A percentile compares a stretch with the other conserved stretches of the same genome.
Evolutionary conservation across 2,797 vertebrate species (phyloP).

Genomic region (Anguilla pacifica): DNA sequence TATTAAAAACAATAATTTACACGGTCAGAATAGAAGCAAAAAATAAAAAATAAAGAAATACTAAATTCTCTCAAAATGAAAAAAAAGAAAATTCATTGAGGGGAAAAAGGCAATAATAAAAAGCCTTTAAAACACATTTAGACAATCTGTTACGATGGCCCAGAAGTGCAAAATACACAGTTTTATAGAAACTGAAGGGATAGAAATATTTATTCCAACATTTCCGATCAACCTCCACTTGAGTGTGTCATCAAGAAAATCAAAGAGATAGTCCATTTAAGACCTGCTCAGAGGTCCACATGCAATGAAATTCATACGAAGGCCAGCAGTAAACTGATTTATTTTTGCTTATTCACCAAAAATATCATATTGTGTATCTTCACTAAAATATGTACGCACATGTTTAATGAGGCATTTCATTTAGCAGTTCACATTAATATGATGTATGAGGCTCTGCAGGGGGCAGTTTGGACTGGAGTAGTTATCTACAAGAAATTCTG

Average conservation of each 20-base stretch:
- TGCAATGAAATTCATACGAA: background rate
- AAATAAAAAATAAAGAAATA: background rate
- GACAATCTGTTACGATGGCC: background rate
- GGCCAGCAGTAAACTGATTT: background rate
- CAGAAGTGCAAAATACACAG: background rate
- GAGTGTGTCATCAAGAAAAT: background rate
- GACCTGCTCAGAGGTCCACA: background rate
- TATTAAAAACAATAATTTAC: background rate
- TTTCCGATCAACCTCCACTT: background rate
- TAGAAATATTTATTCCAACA: background rate
- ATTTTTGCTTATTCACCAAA: background rate
- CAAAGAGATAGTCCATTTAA: background rate
- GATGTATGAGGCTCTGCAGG: background rate
- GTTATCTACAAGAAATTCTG: background rate
- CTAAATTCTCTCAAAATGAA: background rate
- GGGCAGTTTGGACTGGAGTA: background rate
- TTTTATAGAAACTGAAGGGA: background rate
- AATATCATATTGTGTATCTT: background rate
- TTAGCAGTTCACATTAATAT: constrained; percentile 4
- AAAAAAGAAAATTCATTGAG: background rate
- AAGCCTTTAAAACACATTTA: background rate
- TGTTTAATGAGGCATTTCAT: background rate
- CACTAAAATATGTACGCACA: background rate
- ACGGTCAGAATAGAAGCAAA: background rate
- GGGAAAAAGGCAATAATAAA: background rate